These are phyloP conservation scores for Penaeus vannamei DNA, from an alignment of 1,140 invertebrate species.

Conservation along the genomic window DNA sequence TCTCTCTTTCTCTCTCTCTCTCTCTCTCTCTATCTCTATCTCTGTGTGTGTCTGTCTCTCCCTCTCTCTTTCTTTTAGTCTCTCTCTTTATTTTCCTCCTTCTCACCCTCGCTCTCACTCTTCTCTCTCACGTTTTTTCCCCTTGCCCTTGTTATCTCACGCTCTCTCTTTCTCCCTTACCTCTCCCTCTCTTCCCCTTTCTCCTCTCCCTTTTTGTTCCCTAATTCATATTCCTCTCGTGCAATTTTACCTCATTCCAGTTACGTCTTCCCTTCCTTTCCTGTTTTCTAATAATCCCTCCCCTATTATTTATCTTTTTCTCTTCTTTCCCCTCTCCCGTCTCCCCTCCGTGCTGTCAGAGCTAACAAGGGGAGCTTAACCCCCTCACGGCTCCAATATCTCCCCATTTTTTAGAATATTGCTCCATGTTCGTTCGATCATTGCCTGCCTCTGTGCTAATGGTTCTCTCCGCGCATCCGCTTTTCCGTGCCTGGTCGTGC, in stretches of 20 bases:
- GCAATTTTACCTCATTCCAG: no score
- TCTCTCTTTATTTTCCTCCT: conserved; percentile 17
- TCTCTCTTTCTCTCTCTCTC: conserved; percentile 43
- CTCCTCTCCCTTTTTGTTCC: neutral
- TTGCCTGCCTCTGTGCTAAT: neutral
- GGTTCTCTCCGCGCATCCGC: no score
- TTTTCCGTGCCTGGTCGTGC: no score
- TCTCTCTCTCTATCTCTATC: conserved; percentile 32
- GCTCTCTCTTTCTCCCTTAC: neutral
- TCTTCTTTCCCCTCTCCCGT: no score
- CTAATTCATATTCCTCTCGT: no score
- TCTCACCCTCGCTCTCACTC: neutral
- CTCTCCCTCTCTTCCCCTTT: neutral
- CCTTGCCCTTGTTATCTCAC: neutral
- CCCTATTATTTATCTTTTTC: no score
- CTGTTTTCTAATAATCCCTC: no score
- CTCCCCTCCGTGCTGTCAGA: no score
- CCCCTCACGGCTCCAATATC: conserved; percentile 36
- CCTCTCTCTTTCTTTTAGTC: neutral
- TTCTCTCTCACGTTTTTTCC: no score
- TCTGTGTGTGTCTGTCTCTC: neutral
- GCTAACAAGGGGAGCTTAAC: neutral
- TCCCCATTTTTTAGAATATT: conserved; percentile 53
- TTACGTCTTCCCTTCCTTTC: no score
- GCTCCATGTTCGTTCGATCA: conserved; percentile 35